Base-by-base conservation (phyloP, 1,140 invertebrate species). In the Sminthurides bifidus region DNA sequence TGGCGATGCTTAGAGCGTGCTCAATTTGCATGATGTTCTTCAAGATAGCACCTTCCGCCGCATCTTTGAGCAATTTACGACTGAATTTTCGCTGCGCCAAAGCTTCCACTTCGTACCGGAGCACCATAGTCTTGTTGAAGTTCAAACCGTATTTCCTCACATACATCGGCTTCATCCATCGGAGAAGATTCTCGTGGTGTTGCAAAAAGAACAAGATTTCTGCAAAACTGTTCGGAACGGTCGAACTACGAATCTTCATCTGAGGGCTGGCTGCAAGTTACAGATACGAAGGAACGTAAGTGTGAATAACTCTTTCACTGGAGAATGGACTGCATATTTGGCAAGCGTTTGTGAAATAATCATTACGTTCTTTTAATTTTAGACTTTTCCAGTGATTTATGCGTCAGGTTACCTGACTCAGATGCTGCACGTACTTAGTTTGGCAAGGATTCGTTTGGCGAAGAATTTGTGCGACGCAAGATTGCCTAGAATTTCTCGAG, bases 21-120 rank as follows among this genome's bases (percentile, higher is more conserved):
- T 50, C 30, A 50, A 50, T 50, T 12, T 30, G 27, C 6, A 33
- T 31, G 17, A 50, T 30, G 23, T 50, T 30, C 23, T 33, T 50
- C 4, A 31, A n/a, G 8, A 50, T 31, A 31, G 48, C 48, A 8
- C 6, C 26, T 19, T 50, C 48, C 4, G 48, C 48, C 3, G 48
- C 48, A 3, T 30, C 48, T 33, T 30, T 31, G 3, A 31, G 31
- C 3, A 50, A n/a, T 21, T 31, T 50, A 6, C 12, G 26, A 27
- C 24, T 31, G 3, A 4, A 15, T 3, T 50, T 10, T 33, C 23
- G 48, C 6, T 21, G 26, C 6, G 14, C n/a, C 12, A 30, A 33
- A 3, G n/a, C n/a, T 27, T 50, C 48, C 21, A 33, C 14, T 27
- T 50, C 48, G 21, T 24, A 30, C 30, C 35, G 26, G 12, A 14